Base-by-base conservation (phyloP, 1,140 invertebrate species). In the Charaxes varanes region DNA sequence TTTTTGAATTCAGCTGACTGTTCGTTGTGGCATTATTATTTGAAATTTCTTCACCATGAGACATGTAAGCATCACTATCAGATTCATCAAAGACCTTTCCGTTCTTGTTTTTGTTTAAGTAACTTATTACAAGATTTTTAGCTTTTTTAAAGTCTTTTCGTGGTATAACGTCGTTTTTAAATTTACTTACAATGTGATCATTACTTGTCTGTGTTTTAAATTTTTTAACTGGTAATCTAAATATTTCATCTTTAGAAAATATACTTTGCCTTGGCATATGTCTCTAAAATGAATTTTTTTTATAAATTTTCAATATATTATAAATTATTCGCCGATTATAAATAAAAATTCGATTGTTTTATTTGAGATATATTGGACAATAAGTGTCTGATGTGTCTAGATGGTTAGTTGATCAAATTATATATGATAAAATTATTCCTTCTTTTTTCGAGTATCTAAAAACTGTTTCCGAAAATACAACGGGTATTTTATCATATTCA, bases 61-160 rank as follows among this genome's bases (percentile, higher is more conserved):
- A 15, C 7, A 14, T 8, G 7, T 32, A 14, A 3, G 18, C 18
- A 32, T 14, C 19, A 19, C 15, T 23, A 16, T 23, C 14, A 16
- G 31, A 14, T n/a, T 17, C 19, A 24, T 49, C 14, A 6, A 31
- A 22, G 3, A 2, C 2, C 17, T 33, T 44, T 16, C 21, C 10
- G 38, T 47, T 38, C 35, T 33, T 55, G 35, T 45, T 64, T 12
- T 40, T 38, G 8, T 52, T 54, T 12, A 66, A 46, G 41, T 73
- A 77, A 11, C 40, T 54, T 13, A 51, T 53, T 2, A 62, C 55
- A 5, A 71, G 44, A 19, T 51, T 47, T 32, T 61, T 32, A 2
- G 53, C 58, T 21, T 53, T 52, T 6, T 52, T 32, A 33, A 77
- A 77, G 13, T 71, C 61, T 62, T 57, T 69, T 40, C 72, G 40